Conservation (phyloP, 2,797 vertebrate genomes). For the Myripristis jacobus region DNA sequence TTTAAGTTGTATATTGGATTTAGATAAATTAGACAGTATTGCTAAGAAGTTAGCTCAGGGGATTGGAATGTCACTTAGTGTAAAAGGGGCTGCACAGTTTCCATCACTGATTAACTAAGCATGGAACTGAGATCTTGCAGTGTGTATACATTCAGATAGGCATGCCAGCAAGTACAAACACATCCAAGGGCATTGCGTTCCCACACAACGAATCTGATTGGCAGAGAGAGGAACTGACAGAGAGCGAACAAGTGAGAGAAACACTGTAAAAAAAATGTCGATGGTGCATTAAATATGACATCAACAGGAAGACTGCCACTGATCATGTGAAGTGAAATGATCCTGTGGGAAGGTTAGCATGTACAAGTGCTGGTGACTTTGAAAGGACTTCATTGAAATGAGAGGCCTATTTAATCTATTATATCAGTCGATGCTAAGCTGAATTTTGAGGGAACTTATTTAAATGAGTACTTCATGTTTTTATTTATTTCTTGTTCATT, state of each 20-base stretch:
- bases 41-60: conserved; percentile 51
- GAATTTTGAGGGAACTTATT: no score
- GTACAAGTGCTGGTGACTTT: no score
- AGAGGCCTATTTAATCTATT: no score
- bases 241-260: conserved; percentile 3
- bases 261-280: neutral
- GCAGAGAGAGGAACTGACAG: conserved; percentile 1
- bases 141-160: conserved; percentile 55
- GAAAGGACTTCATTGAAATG: no score
- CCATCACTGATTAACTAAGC: conserved; percentile 75
- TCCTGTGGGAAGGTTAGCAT: no score
- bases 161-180: conserved; percentile 67
- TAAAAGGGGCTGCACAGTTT: conserved; percentile 46
- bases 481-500: no score
- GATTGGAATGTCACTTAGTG: conserved; percentile 60
- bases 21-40: no score
- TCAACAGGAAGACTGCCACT: no score
- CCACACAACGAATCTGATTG: conserved; percentile 47
- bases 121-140: conserved; percentile 26
- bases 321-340: no score
- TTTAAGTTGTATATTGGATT: neutral
- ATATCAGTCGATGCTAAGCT: no score
- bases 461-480: no score
- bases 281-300: no score
- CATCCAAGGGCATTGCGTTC: conserved; percentile 70